Base-by-base conservation (phyloP, 37 sponge, comb jelly and placozoan species). In the Beroe forskalii region DNA sequence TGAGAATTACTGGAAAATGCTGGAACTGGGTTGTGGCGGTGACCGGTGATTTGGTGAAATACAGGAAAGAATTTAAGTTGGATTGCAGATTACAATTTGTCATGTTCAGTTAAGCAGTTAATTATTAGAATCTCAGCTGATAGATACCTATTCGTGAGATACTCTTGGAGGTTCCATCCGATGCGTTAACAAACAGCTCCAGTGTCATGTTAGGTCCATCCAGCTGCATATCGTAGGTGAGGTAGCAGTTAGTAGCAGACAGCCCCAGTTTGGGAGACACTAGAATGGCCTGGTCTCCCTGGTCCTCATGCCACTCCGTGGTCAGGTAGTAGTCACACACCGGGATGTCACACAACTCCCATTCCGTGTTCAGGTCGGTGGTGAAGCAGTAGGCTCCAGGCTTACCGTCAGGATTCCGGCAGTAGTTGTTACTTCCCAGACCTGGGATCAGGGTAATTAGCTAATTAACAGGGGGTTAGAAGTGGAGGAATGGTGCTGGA, bases 361-460 rank as follows among this genome's bases (percentile, higher is more conserved):
- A 72, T 36, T 39, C 35, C 75, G 6, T 72, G 32, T 33, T 19
- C 14, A 22, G 75, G 39, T 72, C 75, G 4, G 75, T 72, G 8
- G 75, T 72, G 40, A 35, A 72, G 20, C 75, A 72, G 39, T 39
- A 72, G 40, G 35, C 75, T 72, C 75, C 75, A 30, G 37, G 40
- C 19, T 37, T 22, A 3, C 75, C 75, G 20, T 33, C 40, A 37
- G 75, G 75, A 39, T 72, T 72, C 9, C 75, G 23, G 75, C 75
- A 72, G 75, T 72, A 72, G 75, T 72, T 72, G 75, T 72, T 35
- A 72, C 14, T 20, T 38, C 75, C 75, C 38, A 72, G 75, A 30
- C 75, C 75, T 72, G 40, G 75, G 75, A 20, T 3, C 6, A 30
- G 39, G 8, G 39, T n/a, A n/a, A n/a, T n/a, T n/a, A n/a, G n/a